Conservation (phyloP, 2,113 vertebrate genomes). For the Melanerpes aurifrons region DNA sequence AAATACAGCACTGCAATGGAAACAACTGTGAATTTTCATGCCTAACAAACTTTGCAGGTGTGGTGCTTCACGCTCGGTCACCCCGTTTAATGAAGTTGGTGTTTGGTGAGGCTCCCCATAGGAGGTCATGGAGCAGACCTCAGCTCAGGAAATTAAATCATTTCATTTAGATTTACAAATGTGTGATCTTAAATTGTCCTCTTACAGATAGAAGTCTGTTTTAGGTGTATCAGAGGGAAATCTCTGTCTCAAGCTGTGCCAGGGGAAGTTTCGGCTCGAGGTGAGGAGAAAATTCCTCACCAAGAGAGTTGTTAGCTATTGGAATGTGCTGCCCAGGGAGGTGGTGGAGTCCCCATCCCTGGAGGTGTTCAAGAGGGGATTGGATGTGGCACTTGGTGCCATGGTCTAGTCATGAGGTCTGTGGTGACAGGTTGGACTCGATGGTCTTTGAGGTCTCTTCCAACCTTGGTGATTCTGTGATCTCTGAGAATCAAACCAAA, state of each 20-base stretch:
- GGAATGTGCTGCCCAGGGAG: too few species aligned
- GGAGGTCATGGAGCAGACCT: not conserved
- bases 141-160: accelerated
- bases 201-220: not conserved
- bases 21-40: slow-evolving; percentile 52
- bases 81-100: slow-evolving; percentile 60
- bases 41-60: slow-evolving; percentile 50
- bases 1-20: slow-evolving; percentile 38
- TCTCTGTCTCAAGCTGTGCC: too few species aligned
- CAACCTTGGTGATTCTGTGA: too few species aligned
- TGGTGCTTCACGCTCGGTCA: slow-evolving; percentile 48
- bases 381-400: too few species aligned
- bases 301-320: too few species aligned
- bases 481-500: not conserved
- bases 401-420: too few species aligned
- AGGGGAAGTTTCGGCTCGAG: too few species aligned
- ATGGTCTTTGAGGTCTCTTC: too few species aligned
- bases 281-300: too few species aligned
- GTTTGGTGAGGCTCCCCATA: not conserved
- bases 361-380: too few species aligned
- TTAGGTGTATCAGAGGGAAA: not conserved
- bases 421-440: too few species aligned
- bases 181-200: not conserved
- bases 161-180: not conserved
- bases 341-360: too few species aligned